phyloP scores from a whole-genome alignment of 2,113 vertebrate genomes.

The Formicarius rufipectus region DNA sequence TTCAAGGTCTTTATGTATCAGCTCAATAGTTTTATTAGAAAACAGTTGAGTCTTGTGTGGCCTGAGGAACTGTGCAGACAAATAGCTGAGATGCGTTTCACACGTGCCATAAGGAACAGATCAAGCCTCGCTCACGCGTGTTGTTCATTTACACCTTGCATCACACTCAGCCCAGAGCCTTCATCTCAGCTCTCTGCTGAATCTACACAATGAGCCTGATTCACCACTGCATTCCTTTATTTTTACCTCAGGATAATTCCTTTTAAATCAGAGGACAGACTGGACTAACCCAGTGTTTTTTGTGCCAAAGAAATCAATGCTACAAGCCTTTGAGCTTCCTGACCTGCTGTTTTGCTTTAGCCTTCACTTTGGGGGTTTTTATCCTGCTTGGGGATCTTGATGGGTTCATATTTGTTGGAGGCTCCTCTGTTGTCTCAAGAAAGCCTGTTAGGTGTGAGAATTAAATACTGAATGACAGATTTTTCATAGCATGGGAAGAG shows the following conservation, averaged over 20 bases:
- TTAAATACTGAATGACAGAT: slow-evolving; percentile 59
- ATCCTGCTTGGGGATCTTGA: slow-evolving; percentile 41
- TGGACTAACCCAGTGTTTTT: slow-evolving; percentile 26
- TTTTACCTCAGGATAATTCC: slow-evolving; percentile 65
- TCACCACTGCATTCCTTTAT: slow-evolving; percentile 56
- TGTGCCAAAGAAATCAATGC: slow-evolving; percentile 62
- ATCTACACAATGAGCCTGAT: slow-evolving; percentile 32
- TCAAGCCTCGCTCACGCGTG: neutral
- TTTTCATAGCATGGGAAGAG: slow-evolving; percentile 60
- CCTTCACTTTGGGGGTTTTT: slow-evolving; percentile 37
- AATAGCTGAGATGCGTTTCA: neutral
- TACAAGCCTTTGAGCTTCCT: slow-evolving; percentile 59
- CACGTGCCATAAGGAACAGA: neutral
- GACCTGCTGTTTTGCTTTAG: slow-evolving; percentile 67
- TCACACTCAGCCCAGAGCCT: neutral
- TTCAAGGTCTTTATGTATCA: neutral
- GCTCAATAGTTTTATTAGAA: neutral
- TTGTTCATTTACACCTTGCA: slow-evolving; percentile 61
- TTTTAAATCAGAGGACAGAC: slow-evolving; percentile 42
- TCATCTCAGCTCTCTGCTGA: neutral
- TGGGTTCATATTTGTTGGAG: slow-evolving; percentile 50
- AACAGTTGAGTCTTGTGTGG: neutral
- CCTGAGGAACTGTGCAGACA: neutral
- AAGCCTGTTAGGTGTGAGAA: slow-evolving; percentile 59
- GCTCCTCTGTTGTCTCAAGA: slow-evolving; percentile 54